Evolutionary conservation across 2,888 invertebrate species (phyloP).

Genomic region (Pyrrhosoma nymphula): DNA sequence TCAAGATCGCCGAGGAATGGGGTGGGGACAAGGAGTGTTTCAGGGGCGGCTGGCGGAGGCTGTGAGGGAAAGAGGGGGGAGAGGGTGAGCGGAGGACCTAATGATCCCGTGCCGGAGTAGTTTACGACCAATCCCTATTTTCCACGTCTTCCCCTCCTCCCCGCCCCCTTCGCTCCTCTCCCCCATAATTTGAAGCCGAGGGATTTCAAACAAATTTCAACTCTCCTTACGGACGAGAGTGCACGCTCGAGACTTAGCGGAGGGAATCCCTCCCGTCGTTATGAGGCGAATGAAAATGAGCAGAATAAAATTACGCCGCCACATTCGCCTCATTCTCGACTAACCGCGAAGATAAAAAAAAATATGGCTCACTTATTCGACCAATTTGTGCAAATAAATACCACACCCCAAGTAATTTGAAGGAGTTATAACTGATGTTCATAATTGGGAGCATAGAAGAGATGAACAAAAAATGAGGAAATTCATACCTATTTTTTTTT

Average conservation of each 20-base stretch:
- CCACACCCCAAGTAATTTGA: too few relatives aligned
- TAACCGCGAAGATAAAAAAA: background rate
- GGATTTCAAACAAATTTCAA: constrained; percentile 62
- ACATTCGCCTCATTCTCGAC: background rate
- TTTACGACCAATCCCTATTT: constrained; percentile 47
- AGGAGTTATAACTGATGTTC: too few relatives aligned
- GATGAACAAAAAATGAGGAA: too few relatives aligned
- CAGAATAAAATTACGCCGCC: background rate
- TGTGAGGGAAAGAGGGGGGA: background rate
- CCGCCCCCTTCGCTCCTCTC: background rate
- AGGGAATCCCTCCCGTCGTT: background rate
- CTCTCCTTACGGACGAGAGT: constrained; percentile 19
- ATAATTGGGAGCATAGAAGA: too few relatives aligned
- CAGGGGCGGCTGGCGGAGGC: background rate
- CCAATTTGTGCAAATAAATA: too few relatives aligned
- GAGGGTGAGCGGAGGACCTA: constrained; percentile 3
- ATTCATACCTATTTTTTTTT: too few relatives aligned
- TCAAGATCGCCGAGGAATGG: background rate
- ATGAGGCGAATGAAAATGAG: constrained; percentile 29
- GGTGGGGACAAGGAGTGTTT: background rate
- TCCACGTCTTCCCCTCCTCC: background rate
- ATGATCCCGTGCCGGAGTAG: constrained; percentile 45
- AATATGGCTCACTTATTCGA: too few relatives aligned
- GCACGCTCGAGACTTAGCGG: background rate
- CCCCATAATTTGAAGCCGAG: constrained; percentile 18